Conservation (phyloP, 1,140 invertebrate genomes). For the Anoplolepis gracilipes region DNA sequence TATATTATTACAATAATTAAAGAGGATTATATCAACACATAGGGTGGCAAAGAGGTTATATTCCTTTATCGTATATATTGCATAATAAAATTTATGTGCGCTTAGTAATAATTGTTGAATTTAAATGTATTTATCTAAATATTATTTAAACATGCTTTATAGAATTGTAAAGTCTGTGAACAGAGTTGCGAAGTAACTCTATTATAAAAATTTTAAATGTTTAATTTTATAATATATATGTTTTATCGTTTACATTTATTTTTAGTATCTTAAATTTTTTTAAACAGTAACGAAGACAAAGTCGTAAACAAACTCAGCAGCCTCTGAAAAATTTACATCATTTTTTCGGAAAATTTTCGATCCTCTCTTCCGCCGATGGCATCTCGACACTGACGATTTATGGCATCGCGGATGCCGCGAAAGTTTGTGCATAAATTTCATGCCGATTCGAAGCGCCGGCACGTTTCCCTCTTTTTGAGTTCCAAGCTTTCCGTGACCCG, state of each 20-base stretch:
- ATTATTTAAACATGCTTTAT: neutral
- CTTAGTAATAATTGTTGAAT: neutral
- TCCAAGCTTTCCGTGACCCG: slow-evolving; percentile 51
- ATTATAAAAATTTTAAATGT: too few relatives aligned
- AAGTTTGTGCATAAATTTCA: slow-evolving; percentile 78
- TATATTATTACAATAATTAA: slow-evolving; percentile 30
- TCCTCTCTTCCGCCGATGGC: slow-evolving; percentile 44
- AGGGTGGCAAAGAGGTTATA: neutral
- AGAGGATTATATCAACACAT: neutral
- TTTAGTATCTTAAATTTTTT: slow-evolving; percentile 18
- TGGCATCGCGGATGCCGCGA: slow-evolving; percentile 53
- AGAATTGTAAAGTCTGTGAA: neutral
- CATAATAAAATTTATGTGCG: neutral
- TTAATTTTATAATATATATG: neutral
- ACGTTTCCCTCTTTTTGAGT: slow-evolving; percentile 56
- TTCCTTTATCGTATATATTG: neutral
- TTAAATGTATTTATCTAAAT: neutral
- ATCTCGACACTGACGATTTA: slow-evolving; percentile 66
- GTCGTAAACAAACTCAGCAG: slow-evolving; percentile 5
- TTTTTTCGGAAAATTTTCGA: slow-evolving; percentile 66
- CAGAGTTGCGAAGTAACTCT: too few relatives aligned
- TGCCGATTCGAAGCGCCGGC: slow-evolving; percentile 62
- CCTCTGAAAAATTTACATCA: slow-evolving; percentile 74
- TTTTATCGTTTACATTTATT: neutral
- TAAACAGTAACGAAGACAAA: slow-evolving; percentile 19